Evolutionary conservation across 2,888 invertebrate species (phyloP).

Genomic region (Andrena flavipes): DNA sequence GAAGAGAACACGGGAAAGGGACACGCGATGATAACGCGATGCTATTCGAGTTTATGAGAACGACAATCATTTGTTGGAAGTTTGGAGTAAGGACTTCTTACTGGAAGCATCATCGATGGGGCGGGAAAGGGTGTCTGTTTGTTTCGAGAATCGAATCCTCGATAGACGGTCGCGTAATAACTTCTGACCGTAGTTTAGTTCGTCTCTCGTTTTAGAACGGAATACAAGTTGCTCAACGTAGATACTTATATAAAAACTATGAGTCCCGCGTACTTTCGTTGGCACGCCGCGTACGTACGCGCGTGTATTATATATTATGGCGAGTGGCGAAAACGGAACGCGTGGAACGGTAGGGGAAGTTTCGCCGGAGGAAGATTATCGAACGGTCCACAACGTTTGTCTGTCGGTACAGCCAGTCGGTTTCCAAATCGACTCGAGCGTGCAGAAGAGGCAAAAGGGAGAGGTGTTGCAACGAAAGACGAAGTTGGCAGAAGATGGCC

Average conservation of each 20-base stretch:
- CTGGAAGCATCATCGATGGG: conserved; percentile 26
- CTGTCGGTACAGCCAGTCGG: not conserved
- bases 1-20: not conserved
- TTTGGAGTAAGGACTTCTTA: not conserved
- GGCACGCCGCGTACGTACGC: not conserved
- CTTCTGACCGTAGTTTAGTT: conserved; percentile 65
- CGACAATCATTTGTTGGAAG: conserved; percentile 65
- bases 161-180: conserved; percentile 35
- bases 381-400: not conserved
- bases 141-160: conserved; percentile 40
- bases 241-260: conserved; percentile 67
- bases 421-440: not conserved
- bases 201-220: conserved; percentile 58
- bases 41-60: conserved; percentile 54
- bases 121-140: conserved; percentile 19
- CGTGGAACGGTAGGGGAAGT: not conserved
- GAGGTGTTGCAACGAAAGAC: too few relatives aligned
- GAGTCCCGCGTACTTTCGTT: conserved; percentile 41
- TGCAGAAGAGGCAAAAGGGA: not conserved
- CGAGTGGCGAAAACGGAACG: conserved; percentile 9
- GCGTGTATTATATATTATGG: conserved; percentile 11
- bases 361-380: conserved; percentile 8
- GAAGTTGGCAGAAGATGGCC: not conserved
- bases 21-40: not conserved
- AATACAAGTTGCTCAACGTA: conserved; percentile 78